These are phyloP conservation scores for Intellagama lesueurii DNA, from an alignment of 2,797 vertebrate species.

Conservation along the genomic window DNA sequence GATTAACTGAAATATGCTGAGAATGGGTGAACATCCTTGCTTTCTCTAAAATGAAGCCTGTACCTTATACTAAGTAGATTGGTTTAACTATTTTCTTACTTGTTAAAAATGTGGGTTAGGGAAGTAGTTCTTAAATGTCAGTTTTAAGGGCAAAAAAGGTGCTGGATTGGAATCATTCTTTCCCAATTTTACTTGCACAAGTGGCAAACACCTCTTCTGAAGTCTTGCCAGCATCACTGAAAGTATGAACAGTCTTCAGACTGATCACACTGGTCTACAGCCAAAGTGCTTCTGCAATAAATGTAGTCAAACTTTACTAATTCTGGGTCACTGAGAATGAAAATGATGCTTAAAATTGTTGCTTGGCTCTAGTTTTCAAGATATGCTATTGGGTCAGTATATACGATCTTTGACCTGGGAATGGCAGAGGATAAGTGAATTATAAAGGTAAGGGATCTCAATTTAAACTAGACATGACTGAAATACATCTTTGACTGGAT, in stretches of 20 bases:
- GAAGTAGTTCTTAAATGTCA: neutral
- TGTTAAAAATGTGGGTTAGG: neutral
- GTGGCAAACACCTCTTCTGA: neutral
- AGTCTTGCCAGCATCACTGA: neutral
- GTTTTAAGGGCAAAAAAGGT: neutral
- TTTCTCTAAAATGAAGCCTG: neutral
- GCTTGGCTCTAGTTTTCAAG: too few relatives aligned
- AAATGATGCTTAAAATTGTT: too few relatives aligned
- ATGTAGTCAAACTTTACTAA: too few relatives aligned
- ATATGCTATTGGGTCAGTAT: too few relatives aligned
- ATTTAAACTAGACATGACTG: too few relatives aligned
- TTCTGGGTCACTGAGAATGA: too few relatives aligned
- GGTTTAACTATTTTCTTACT: slow-evolving; percentile 2
- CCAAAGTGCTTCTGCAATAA: too few relatives aligned
- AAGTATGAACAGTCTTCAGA: neutral
- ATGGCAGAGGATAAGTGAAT: too few relatives aligned
- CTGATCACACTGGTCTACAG: neutral
- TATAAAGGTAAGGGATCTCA: too few relatives aligned
- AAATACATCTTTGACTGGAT: too few relatives aligned
- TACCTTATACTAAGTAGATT: neutral
- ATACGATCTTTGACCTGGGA: too few relatives aligned
- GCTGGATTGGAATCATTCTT: neutral
- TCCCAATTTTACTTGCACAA: slow-evolving; percentile 2
- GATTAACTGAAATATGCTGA: slow-evolving; percentile 28
- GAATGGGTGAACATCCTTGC: slow-evolving; percentile 36